phyloP scores from a whole-genome alignment of 35 echinoderm and acorn worm species.

The Apostichopus parvimensis region DNA sequence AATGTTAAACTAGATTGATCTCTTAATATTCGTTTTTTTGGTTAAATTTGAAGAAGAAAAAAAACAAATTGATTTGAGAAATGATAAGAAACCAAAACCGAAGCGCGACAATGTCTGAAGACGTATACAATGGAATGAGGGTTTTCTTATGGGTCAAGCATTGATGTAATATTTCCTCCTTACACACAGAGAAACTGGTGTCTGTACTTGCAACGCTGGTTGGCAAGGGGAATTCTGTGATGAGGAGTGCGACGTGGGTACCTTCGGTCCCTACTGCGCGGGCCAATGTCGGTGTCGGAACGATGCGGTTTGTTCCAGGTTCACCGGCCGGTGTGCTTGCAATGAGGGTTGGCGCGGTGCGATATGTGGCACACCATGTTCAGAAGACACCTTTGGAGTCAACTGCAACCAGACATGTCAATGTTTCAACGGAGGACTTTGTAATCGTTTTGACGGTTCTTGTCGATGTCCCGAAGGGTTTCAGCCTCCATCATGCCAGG shows the following conservation, averaged over 20 bases:
- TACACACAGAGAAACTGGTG: not conserved
- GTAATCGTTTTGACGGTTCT: conserved; percentile 64
- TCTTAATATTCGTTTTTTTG: too few species aligned
- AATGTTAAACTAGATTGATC: too few species aligned
- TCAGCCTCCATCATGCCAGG: conserved; percentile 41
- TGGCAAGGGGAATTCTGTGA: conserved; percentile 58
- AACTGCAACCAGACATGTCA: conserved; percentile 59
- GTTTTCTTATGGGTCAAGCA: too few species aligned
- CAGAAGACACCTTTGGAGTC: conserved; percentile 53
- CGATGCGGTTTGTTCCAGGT: conserved; percentile 52
- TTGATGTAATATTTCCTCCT: not conserved
- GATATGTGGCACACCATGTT: conserved; percentile 63
- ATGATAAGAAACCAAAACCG: too few species aligned
- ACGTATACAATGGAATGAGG: too few species aligned
- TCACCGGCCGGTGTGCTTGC: conserved; percentile 73
- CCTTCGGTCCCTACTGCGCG: conserved; percentile 66
- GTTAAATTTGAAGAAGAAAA: too few species aligned
- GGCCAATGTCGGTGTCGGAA: conserved; percentile 68
- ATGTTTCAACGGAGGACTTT: conserved; percentile 72
- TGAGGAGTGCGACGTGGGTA: conserved; percentile 48
- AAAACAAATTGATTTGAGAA: too few species aligned
- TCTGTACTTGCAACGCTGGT: conserved; percentile 39
- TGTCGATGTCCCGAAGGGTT: conserved; percentile 63
- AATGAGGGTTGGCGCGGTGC: conserved; percentile 69
- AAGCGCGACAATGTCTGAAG: too few species aligned